Percentiles rank a stretch among this genome's conserved stretches.
Evolutionary conservation across 2,888 invertebrate genomes (phyloP).

Genomic region (Heliconius cydno): DNA sequence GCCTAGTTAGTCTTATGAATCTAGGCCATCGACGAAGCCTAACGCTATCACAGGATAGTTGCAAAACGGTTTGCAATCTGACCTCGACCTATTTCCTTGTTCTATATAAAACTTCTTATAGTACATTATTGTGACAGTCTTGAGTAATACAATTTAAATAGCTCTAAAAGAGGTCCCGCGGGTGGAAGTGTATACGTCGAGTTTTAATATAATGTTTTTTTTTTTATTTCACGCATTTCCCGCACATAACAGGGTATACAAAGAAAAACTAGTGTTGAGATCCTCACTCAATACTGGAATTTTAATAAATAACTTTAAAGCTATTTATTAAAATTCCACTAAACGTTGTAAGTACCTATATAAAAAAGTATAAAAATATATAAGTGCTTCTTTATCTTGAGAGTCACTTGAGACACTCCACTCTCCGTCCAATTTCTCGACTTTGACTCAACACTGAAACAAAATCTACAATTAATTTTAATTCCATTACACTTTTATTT

Average conservation of each 20-base stretch:
- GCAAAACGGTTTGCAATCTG: constrained; percentile 25
- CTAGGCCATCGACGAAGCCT: constrained; percentile 20
- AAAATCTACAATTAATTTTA: neutral
- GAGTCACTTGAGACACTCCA: no score
- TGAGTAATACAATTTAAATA: constrained; percentile 6
- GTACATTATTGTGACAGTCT: neutral
- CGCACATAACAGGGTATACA: no score
- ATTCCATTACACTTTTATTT: constrained; percentile 15
- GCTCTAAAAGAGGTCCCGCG: neutral
- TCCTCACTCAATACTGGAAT: no score
- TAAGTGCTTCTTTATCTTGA: no score
- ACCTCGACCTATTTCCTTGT: constrained; percentile 36
- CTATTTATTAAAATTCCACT: no score
- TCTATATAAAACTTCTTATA: constrained; percentile 17
- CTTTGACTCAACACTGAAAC: neutral
- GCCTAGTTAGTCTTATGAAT: neutral
- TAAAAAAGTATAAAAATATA: no score
- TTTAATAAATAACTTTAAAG: no score
- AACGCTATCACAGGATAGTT: constrained; percentile 8
- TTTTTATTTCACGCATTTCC: no score
- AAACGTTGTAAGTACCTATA: no score
- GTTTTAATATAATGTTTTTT: neutral
- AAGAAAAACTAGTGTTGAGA: no score
- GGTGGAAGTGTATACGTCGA: neutral
- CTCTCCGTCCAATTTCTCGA: neutral